A percentile compares a stretch with the other conserved stretches of the same genome.
These are phyloP conservation scores for Drosophila grimshawi DNA, from an alignment of 1,140 invertebrate species.

Conservation along the genomic window DNA sequence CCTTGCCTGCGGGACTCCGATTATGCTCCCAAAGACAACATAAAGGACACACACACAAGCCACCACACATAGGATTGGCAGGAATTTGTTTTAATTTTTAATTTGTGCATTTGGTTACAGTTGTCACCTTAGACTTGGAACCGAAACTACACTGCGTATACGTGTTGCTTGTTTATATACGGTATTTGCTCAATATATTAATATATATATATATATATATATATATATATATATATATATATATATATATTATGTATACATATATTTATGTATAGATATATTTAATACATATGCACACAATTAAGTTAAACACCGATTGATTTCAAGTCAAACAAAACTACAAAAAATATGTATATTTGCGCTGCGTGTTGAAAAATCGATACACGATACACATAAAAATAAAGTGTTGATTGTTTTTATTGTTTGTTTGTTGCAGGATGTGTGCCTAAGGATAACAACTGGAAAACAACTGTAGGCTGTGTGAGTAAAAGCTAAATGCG, in stretches of 20 bases:
- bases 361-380: conserved; percentile 35
- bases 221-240: background rate
- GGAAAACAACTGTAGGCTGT: background rate
- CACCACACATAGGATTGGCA: conserved; percentile 10
- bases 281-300: background rate
- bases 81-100: background rate
- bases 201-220: background rate
- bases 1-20: conserved; percentile 18
- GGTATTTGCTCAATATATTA: conserved; percentile 17
- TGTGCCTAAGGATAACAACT: conserved; percentile 25
- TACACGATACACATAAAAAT: conserved; percentile 40
- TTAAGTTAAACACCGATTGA: conserved; percentile 5
- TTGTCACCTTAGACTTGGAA: conserved; percentile 3
- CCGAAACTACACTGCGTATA: conserved; percentile 28
- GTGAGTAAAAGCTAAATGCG: conserved; percentile 10
- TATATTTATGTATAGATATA: background rate
- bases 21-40: conserved; percentile 32
- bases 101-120: conserved; percentile 3
- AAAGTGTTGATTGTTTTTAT: conserved; percentile 47
- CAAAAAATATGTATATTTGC: conserved; percentile 1
- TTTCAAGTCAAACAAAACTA: background rate
- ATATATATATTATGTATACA: conserved; percentile 1
- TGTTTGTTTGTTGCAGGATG: conserved; percentile 37
- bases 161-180: conserved; percentile 30
- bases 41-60: conserved; percentile 15